Base-by-base conservation (phyloP, 1,140 invertebrate species). In the Harpegnathos saltator region DNA sequence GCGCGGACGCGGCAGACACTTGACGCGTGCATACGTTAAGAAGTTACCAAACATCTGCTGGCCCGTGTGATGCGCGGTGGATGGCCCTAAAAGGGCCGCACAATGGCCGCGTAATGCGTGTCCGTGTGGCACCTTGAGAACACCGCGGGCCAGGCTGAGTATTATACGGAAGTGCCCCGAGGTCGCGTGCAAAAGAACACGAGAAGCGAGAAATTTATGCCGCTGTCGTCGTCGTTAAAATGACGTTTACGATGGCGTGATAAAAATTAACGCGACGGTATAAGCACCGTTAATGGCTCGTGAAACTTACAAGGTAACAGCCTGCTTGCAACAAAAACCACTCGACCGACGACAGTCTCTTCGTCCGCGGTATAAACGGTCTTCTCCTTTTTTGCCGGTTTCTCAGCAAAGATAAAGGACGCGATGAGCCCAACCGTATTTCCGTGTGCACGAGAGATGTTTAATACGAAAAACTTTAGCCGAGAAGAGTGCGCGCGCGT, bases 21-120 rank as follows among this genome's bases (percentile, higher is more conserved):
- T 92, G 91, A 93, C 89, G 91, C 86, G 90, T 84, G 89, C 89
- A 92, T 92, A 93, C 87, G 92, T 93, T 92, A 92, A 85, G 84
- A 89, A 83, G 71, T 44, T 5, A 44, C 38, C 81, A 86, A 91
- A 92, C 91, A 93, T 92, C 92, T 93, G 92, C 90, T 88, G 84
- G 84, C 78, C 73, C 77, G 84, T 85, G 38, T 9, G 88, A 91
- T 90, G 85, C 61, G 19, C 73, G 50, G 38, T 83, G 61, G 87
- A 91, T 87, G 87, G 87, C 77, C 82, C 85, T 87, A 88, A 75
- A 66, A 89, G 87, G 85, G 89, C 82, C 86, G 63, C 84, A 89
- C 77, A 87, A 86, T 74, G 72, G 72, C 3, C 61, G 83, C 75
- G 85, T 65, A 80, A 86, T 86, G 38, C 7, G 33, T 33, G 68